Evolutionary conservation across 2,113 vertebrate genomes (phyloP).

Genomic region (Pollachius pollachius): DNA sequence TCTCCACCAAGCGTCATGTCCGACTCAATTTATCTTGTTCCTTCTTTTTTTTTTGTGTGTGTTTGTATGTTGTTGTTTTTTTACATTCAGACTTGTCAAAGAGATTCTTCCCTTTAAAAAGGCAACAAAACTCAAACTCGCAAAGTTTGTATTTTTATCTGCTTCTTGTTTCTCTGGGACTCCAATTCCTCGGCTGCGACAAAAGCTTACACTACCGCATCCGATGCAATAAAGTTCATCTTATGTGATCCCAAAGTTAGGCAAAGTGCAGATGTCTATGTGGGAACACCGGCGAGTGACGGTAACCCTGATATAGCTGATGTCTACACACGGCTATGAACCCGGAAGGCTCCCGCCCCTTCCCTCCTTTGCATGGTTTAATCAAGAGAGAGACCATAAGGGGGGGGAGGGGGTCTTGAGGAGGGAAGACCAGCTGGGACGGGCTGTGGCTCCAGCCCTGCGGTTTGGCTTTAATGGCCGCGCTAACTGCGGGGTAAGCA

Average conservation of each 20-base stretch:
- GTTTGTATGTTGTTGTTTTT: neutral
- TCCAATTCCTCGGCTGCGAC: neutral
- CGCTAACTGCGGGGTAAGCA: neutral
- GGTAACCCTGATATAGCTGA: neutral
- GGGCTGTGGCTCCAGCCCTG: conserved; percentile 6
- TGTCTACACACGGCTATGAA: neutral
- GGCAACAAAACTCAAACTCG: too few species aligned
- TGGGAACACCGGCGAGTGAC: neutral
- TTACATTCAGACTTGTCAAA: neutral
- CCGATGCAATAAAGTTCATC: neutral
- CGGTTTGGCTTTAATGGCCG: neutral
- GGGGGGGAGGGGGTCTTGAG: too few species aligned
- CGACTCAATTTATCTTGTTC: too few species aligned
- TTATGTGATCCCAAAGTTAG: neutral
- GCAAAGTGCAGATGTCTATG: neutral
- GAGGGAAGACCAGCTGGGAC: too few species aligned
- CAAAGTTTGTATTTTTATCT: neutral
- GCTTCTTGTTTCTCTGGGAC: neutral
- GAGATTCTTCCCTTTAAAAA: neutral
- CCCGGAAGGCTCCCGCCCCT: neutral
- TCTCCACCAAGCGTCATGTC: too few species aligned
- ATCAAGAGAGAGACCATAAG: neutral
- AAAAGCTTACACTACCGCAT: neutral
- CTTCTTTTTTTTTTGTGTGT: neutral
- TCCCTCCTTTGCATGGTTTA: neutral